Percentiles rank a stretch among this genome's conserved stretches.
Conservation (phyloP, 2,888 invertebrate species). For the Candidula unifasciata region DNA sequence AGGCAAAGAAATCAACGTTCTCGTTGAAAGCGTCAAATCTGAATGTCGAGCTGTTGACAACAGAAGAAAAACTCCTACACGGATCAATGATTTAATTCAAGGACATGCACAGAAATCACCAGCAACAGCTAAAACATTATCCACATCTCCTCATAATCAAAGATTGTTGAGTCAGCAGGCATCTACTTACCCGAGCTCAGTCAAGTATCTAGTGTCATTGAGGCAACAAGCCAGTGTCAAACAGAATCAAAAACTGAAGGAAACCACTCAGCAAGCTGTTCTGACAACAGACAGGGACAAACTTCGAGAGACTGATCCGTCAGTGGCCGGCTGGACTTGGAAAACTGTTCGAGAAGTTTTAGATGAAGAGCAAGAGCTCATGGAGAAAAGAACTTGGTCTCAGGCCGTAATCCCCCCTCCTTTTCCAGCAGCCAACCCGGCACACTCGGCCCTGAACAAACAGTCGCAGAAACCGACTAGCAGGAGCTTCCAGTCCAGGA, state of each 20-base stretch:
- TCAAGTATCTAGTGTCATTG: background rate
- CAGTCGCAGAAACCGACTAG: background rate
- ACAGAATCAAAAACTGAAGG: background rate
- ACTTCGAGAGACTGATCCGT: background rate
- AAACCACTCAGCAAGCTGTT: background rate
- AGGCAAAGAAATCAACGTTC: too few species aligned
- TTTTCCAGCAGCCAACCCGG: background rate
- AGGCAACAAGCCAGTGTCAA: background rate
- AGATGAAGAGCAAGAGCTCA: slow-evolving; percentile 16
- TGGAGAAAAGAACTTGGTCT: slow-evolving; percentile 25
- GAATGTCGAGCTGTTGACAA: too few species aligned
- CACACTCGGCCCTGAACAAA: background rate
- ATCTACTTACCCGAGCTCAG: background rate
- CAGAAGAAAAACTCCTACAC: background rate
- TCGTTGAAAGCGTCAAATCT: too few species aligned
- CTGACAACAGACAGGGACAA: background rate
- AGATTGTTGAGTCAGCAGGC: too few species aligned
- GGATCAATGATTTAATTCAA: background rate
- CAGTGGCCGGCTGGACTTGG: slow-evolving; percentile 14
- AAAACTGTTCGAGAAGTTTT: background rate
- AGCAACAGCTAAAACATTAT: background rate
- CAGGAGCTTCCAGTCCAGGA: background rate
- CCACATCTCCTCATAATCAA: background rate
- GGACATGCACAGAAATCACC: background rate
- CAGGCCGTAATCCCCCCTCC: slow-evolving; percentile 25